These are phyloP conservation scores for Xyrauchen texanus DNA, from an alignment of 2,113 vertebrate genomes.

Conservation along the genomic window DNA sequence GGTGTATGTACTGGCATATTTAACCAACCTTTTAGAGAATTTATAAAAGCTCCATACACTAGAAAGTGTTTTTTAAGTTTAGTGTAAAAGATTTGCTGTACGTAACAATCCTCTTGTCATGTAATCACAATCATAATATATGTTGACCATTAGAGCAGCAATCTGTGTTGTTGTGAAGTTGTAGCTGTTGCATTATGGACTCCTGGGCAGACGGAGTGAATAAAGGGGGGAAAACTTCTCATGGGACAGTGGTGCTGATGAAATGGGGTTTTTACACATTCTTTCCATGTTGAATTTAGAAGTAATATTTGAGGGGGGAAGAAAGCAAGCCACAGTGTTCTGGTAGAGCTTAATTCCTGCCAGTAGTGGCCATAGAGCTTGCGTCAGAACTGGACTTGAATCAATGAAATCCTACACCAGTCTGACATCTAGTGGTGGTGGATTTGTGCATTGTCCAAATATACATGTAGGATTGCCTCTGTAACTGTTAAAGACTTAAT, in stretches of 20 bases:
- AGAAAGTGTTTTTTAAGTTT: too few species aligned
- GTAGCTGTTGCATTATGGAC: constrained; percentile 24
- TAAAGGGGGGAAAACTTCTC: constrained; percentile 10
- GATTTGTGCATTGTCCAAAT: background rate
- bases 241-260: constrained; percentile 52
- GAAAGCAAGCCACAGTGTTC: constrained; percentile 72
- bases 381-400: constrained; percentile 1
- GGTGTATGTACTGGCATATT: too few species aligned
- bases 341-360: constrained; percentile 67
- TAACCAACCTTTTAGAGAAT: too few species aligned
- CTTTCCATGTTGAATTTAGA: constrained; percentile 72
- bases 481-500: background rate
- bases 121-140: too few species aligned
- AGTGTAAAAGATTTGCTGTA: too few species aligned
- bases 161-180: too few species aligned
- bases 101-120: too few species aligned
- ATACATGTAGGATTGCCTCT: background rate
- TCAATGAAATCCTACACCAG: constrained; percentile 2
- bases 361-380: constrained; percentile 37
- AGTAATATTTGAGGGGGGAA: constrained; percentile 64
- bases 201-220: constrained; percentile 19
- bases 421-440: constrained; percentile 71
- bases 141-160: too few species aligned
- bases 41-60: too few species aligned
- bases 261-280: constrained; percentile 70